Evolutionary conservation across 1,140 invertebrate species (phyloP), one percentile per base, ranked within the genome.

Genomic region (Chlorops oryzae): DNA sequence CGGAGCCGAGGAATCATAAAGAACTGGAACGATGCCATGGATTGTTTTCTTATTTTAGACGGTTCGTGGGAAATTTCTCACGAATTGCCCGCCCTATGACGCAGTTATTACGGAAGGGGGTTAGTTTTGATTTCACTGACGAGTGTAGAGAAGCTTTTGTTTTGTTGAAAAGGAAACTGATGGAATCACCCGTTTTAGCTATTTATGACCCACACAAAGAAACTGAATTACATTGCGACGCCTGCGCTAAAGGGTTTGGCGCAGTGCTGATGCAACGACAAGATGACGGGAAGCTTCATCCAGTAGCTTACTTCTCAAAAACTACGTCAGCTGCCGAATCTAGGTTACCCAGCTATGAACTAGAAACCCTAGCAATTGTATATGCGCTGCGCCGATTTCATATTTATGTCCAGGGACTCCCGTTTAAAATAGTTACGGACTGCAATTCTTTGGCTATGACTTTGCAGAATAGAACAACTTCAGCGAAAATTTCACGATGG

Each of bases 291-390:
- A 39, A 25, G 22, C 21, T 48, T 15, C 47, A 45, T 32, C 47
- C 46, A 49, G 24, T 50, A 5, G 25, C 22, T 23, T 54, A 49
- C 23, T 39, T 39, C 13, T 73, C 72, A 44, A 59, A 71, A 39
- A 55, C 58, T 22, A 67, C 77, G 7, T 59, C 50, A 17, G 47
- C 50, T 5, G 27, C 58, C 7, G 76, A 79, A 58, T 51, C 35
- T 21, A 67, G 68, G 41, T 77, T 68, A 44, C 56, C 52, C 54
- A 58, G 12, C 66, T 72, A 63, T 38, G 73, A 78, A 54, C 52
- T 70, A 37, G 75, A 78, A 65, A 58, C 55, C 42, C 51, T 78
- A 5, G 70, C 73, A 5, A 61, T 77, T 18, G 52, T 77, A 6
- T 64, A 66, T 55, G 66, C 71, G 1, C 57, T 78, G 17, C 17